Base-by-base conservation (phyloP, 2,888 invertebrate genomes). In the Amiota minor region DNA sequence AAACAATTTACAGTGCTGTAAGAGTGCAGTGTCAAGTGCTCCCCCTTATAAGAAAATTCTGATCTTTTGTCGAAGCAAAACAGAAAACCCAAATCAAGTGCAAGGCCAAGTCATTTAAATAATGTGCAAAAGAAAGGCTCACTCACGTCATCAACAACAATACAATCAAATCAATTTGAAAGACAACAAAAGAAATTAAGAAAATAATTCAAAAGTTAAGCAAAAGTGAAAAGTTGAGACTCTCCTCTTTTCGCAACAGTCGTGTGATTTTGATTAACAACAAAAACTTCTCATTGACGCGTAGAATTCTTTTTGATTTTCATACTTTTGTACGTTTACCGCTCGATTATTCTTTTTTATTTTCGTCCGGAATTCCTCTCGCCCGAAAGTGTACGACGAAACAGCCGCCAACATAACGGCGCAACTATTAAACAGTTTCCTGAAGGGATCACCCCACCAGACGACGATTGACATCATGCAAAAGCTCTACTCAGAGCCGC, bases 381-480 rank as follows among this genome's bases (percentile, higher is more conserved):
- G 49, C 62, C 12, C 20, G 35, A 35, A 35, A 35, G 35, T 35
- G 35, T 35, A 35, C 35, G 35, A 35, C 70, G 47, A 71, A 78
- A 77, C 75, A 87, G 84, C 83, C 87, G 87, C 79, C 88, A 88
- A 86, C 88, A 88, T 88, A 88, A 88, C 88, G 86, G 87, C 88
- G 83, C 88, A 88, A 88, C 77, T 88, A 78, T 81, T 88, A 78
- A 88, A 88, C 78, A 88, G 86, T 78, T 88, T 88, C 77, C 86
- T 88, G 78, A 88, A 88, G 88, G 88, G 88, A 80, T 88, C 88
- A 80, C 87, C 88, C 88, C 88, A 88, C 86, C 88, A 88, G 82
- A 85, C 88, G 78, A 88, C 89, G 84, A 89, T 89, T 81, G 89
- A 89, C 78, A 89, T 89, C 79, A 90, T 90, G 90, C 90, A 90